Evolutionary conservation across 2,113 vertebrate species (phyloP).

Genomic region (Calidris pugnax): DNA sequence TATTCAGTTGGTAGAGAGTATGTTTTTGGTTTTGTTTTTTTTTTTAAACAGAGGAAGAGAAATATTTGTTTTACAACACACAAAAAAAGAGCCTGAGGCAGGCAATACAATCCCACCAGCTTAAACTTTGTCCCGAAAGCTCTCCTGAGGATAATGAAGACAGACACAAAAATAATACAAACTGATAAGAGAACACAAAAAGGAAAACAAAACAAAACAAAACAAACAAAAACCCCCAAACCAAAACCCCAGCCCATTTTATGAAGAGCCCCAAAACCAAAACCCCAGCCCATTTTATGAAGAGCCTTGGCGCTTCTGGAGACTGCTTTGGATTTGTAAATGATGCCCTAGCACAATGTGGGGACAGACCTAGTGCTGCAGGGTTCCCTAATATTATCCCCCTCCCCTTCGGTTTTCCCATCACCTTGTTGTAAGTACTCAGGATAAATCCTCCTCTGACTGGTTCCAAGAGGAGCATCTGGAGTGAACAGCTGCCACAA

Average conservation of each 20-base stretch:
- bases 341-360: background rate
- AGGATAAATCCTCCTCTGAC: background rate
- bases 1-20: conserved; percentile 18
- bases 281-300: background rate
- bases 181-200: background rate
- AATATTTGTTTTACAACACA: conserved; percentile 57
- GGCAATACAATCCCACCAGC: conserved; percentile 46
- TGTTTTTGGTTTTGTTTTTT: background rate
- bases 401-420: background rate
- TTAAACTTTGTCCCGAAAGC: conserved; percentile 14
- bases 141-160: conserved; percentile 59
- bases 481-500: background rate
- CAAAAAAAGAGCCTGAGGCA: conserved; percentile 31
- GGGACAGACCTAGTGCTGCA: background rate
- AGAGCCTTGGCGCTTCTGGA: background rate
- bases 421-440: background rate
- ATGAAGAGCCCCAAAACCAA: background rate
- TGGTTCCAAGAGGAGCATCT: background rate
- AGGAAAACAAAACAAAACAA: background rate
- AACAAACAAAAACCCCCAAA: background rate
- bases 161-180: conserved; percentile 53
- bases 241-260: background rate
- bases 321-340: conserved; percentile 51
- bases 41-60: conserved; percentile 55
- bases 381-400: background rate